Evolutionary conservation across 2,797 vertebrate species (phyloP), one percentile per base, ranked within the genome.

Genomic region (Phoeniculus purpureus): DNA sequence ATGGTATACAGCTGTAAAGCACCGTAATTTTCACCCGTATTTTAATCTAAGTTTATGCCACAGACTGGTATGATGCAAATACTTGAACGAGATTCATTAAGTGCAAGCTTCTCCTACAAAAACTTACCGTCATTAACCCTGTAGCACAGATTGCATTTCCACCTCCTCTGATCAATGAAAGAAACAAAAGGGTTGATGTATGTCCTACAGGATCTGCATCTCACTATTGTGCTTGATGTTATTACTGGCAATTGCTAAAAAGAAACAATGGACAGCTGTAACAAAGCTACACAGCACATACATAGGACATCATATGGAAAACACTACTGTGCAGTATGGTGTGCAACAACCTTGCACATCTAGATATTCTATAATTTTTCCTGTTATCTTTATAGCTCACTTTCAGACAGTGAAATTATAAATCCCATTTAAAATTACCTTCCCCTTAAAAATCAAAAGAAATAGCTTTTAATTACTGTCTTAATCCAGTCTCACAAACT

Each of bases 171-270:
- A 96, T 99, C 99, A 93, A 99, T 98, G 96, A 99, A 99, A 83
- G 99, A 98, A 91, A 99, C 98, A 22, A 99, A 99, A 15, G 99
- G 99, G 72, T 99, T 99, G 97, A 99, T 99, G 17, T 99, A 99
- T 1, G 99, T 99, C 87, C 99, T 98, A 92, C 99, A 99, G 25
- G 98, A 98, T 59, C 99, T 98, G 89, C 99, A 99, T 62, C 99
- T 98, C 77, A 99, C 99, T 29, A 99, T 99, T 10, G 98, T 99
- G 97, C 98, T 99, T 22, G 99, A 99, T 8, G 99, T 99, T 97
- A 99, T 99, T 88, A 99, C 99, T 3, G 99, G 99, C 60, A 99
- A 97, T 97, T 99, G 98, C 99, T 99, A 94, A 90, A 96, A 94
- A 74, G 56, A 71, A 95, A 91, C 37, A 59, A 92, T 11, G 29